These are phyloP conservation scores for Drosophila equinoxialis DNA, from an alignment of 1,140 invertebrate genomes.

Conservation along the genomic window DNA sequence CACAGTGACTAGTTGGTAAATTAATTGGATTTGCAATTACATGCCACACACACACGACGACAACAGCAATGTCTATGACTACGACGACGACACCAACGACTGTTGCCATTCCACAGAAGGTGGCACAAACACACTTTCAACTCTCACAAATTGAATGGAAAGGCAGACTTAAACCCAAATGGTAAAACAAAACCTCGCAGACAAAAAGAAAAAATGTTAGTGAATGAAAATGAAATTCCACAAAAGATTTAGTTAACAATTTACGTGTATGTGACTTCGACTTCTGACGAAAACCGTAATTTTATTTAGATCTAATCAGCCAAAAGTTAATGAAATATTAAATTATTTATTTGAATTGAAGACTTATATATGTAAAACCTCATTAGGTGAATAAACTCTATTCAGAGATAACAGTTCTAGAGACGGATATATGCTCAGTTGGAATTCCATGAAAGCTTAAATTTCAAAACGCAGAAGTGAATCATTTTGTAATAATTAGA, in stretches of 20 bases:
- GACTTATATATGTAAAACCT: no score
- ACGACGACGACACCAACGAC: neutral
- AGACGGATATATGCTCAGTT: no score
- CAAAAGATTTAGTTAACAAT: neutral
- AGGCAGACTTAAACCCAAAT: neutral
- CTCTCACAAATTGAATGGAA: neutral
- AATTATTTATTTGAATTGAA: no score
- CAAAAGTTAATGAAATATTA: neutral
- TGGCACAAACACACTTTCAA: conserved; percentile 5
- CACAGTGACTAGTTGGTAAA: conserved; percentile 68
- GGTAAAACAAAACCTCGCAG: no score
- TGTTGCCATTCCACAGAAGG: conserved; percentile 6
- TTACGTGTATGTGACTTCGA: neutral
- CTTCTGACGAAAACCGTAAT: neutral
- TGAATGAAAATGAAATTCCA: conserved; percentile 3
- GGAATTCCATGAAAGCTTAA: neutral
- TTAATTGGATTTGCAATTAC: conserved; percentile 81
- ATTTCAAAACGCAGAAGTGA: neutral
- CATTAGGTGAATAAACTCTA: no score
- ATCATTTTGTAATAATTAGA: neutral
- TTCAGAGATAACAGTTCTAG: no score
- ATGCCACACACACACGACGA: conserved; percentile 46
- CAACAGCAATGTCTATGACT: neutral
- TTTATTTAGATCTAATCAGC: neutral
- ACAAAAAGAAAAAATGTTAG: neutral